Percentiles rank a stretch among this genome's conserved stretches.
These are phyloP conservation scores for Saturnia japonica DNA, from an alignment of 2,888 invertebrate species.

Conservation along the genomic window DNA sequence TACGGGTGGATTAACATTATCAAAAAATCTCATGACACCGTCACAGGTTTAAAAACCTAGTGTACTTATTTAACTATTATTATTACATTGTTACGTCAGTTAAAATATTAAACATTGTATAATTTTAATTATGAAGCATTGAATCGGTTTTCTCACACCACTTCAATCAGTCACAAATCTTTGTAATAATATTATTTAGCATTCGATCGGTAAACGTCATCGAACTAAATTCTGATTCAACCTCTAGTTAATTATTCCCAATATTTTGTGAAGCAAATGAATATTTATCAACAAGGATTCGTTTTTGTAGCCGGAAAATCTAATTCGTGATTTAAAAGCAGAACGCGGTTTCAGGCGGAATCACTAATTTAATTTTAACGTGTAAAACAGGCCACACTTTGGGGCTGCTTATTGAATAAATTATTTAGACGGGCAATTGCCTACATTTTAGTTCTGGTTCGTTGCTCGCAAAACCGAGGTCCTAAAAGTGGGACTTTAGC, in stretches of 20 bases:
- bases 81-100: no score
- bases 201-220: not conserved
- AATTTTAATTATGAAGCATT: no score
- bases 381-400: slow-evolving; percentile 39
- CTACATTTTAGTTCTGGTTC: slow-evolving; percentile 29
- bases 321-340: slow-evolving; percentile 34
- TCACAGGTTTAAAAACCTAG: no score
- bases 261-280: slow-evolving; percentile 17
- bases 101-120: no score
- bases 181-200: not conserved
- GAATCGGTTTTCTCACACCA: no score
- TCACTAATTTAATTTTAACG: slow-evolving; percentile 45
- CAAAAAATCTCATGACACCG: no score
- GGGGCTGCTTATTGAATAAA: slow-evolving; percentile 44
- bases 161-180: not conserved
- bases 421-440: slow-evolving; percentile 33
- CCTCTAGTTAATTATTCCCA: slow-evolving; percentile 15
- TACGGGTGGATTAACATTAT: no score
- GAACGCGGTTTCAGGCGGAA: slow-evolving; percentile 35
- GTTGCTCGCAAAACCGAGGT: slow-evolving; percentile 10
- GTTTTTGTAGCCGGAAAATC: slow-evolving; percentile 34
- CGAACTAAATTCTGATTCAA: not conserved
- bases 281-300: slow-evolving; percentile 30
- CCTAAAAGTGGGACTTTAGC: slow-evolving; percentile 14
- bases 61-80: no score